Evolutionary conservation across 2,888 invertebrate species (phyloP), one percentile per base, ranked within the genome.

Genomic region (Colletes collaris): DNA sequence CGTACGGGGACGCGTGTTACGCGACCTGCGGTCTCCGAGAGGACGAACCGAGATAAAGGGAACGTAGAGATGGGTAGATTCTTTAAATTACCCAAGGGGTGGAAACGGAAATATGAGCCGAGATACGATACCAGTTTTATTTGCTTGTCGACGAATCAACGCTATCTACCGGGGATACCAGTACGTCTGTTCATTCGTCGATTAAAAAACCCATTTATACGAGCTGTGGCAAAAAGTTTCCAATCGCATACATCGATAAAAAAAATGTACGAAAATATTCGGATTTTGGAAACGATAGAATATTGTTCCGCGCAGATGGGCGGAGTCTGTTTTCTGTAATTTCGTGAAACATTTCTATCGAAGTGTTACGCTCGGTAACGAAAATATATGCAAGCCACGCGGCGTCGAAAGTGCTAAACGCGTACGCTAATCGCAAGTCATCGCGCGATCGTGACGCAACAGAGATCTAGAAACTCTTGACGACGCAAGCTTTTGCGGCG

Each of bases 51-150:
- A 13, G 64, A 46, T 11, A 19, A 58, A 40, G 62, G 58, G 67
- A 13, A 53, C 52, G 58, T 1, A 27, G 27, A 27, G 27, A 27
- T 27, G 27, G 27, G 52, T 16, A 27, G 6, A 40, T 75, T 19
- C 62, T 37, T 49, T 68, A 69, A 69, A 80, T 79, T 79, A 69
- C 65, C 46, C 56, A 16, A 52, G 44, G 56, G 65, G 19, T 44
- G 52, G 62, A 53, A 52, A 10, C 65, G 69, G 52, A 65, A 81
- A 53, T 16, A 16, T 16, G 2, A 27, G 1, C 13, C 64, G 52
- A 63, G 65, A 72, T 76, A 62, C 62, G 60, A 56, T 46, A 71
- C 59, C 10, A 37, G 55, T 66, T 86, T 86, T 79, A 79, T 79
- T 68, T 70, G 75, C 82, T 82, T 49, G 4, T 60, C 58, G 59